These are phyloP conservation scores for Aphrocallistes beatrix DNA, from an alignment of 37 sponge, comb jelly and placozoan species.

Conservation along the genomic window DNA sequence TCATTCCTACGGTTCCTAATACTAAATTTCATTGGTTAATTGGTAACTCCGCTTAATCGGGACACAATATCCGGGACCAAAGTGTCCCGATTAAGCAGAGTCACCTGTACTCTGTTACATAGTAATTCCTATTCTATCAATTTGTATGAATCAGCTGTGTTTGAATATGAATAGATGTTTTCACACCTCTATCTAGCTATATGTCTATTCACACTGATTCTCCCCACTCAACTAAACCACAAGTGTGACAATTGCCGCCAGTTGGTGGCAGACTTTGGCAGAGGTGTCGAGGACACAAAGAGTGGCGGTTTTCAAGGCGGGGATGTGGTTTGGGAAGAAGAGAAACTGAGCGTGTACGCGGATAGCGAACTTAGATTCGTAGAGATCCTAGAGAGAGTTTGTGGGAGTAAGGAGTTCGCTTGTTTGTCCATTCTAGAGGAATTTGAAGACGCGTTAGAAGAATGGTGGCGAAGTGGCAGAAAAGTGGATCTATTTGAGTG, in stretches of 20 bases:
- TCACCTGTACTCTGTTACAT: no score
- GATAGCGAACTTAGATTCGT: neutral
- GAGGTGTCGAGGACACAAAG: slow-evolving; percentile 11
- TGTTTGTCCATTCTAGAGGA: neutral
- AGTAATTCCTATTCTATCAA: no score
- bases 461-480: neutral
- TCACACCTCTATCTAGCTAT: no score
- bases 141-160: no score
- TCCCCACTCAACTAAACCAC: no score
- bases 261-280: neutral
- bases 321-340: neutral
- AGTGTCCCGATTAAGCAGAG: no score
- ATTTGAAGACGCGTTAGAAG: neutral
- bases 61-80: no score
- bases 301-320: neutral
- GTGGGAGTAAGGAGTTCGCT: neutral
- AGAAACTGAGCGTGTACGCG: neutral
- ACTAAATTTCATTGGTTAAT: no score
- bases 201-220: no score
- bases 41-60: no score
- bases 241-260: neutral
- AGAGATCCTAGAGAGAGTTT: neutral
- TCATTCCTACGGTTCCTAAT: no score
- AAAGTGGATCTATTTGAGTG: slow-evolving; percentile 12
- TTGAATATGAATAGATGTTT: no score